Base-by-base conservation (phyloP, 2,888 invertebrate genomes). In the Ophion obscuratus region DNA sequence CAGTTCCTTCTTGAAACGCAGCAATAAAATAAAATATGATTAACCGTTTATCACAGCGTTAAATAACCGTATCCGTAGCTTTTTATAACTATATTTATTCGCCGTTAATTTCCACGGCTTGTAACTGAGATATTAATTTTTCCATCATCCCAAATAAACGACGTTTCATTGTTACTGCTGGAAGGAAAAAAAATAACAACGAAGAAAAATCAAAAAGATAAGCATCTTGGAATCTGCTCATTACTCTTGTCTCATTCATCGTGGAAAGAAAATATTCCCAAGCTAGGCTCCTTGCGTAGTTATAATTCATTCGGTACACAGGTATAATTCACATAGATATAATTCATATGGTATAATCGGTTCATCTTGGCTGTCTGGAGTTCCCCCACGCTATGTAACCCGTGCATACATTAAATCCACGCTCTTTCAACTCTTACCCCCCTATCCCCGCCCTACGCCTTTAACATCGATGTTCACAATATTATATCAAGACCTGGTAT, bases 181-280 rank as follows among this genome's bases (percentile, higher is more conserved):
- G 66, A n/a, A 27, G 24, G 47, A 71, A 62, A n/a, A 62, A n/a
- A 53, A 47, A 70, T 9, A 59, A 61, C 27, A 68, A 61, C 5
- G 20, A 78, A 47, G 40, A 70, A 79, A 80, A 80, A 59, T 66
- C 20, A 40, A n/a, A 44, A 61, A 71, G 82, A 85, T 85, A 76
- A 80, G 61, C 40, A 79, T 76, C 80, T 74, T 20, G 71, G 79
- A 80, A 81, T 76, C 80, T 66, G 76, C 84, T 84, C 76, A 76
- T 84, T 84, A 84, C 75, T 84, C 80, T 76, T 76, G 80, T 81
- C 84, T 84, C 68, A 81, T 81, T 81, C 81, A 77, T 80, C 76
- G 71, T 76, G 74, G 61, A 80, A 83, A 53, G 79, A 79, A 75
- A 76, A 82, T 82, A 83, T 85, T 85, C 82, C 71, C 85, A 85